A percentile compares a stretch with the other conserved stretches of the same genome.
Conservation (phyloP, 2,113 vertebrate genomes). For the Tor tambroides region DNA sequence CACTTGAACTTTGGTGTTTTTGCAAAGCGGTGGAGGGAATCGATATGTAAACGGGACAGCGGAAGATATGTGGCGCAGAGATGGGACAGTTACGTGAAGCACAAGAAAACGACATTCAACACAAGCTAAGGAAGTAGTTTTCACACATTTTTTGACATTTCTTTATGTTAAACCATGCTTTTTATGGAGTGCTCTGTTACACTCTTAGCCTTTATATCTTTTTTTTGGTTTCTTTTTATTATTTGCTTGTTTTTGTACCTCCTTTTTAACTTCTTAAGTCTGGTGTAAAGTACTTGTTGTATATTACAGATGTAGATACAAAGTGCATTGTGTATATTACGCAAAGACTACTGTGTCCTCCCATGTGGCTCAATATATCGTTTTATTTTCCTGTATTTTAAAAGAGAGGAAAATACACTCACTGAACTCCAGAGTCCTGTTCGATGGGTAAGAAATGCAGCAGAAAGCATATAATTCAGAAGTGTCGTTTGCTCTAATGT, state of each 20-base stretch:
- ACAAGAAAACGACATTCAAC: slow-evolving; percentile 69
- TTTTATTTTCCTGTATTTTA: slow-evolving; percentile 73
- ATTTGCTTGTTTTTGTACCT: slow-evolving; percentile 64
- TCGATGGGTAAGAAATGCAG: slow-evolving; percentile 75
- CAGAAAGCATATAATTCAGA: slow-evolving; percentile 81
- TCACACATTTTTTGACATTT: slow-evolving; percentile 84
- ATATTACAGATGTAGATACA: slow-evolving; percentile 85
- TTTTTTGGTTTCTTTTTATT: slow-evolving; percentile 62
- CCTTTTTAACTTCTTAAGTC: slow-evolving; percentile 89
- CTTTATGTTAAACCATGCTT: slow-evolving; percentile 82
- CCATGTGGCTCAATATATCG: slow-evolving; percentile 87
- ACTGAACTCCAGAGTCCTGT: slow-evolving; percentile 80
- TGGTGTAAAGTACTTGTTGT: slow-evolving; percentile 99
- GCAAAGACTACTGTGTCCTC: slow-evolving; percentile 83
- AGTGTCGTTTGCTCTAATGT: slow-evolving; percentile 87
- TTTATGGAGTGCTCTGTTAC: slow-evolving; percentile 83
- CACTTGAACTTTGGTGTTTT: slow-evolving; percentile 54
- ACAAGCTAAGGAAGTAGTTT: slow-evolving; percentile 82
- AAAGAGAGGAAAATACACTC: slow-evolving; percentile 77
- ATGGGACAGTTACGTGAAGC: slow-evolving; percentile 76
- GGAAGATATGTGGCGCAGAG: slow-evolving; percentile 70
- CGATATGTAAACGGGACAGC: slow-evolving; percentile 64
- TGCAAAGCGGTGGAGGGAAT: slow-evolving; percentile 42
- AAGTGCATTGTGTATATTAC: slow-evolving; percentile 96
- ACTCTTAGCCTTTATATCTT: slow-evolving; percentile 83